Evolutionary conservation across 2,113 vertebrate species (phyloP), one percentile per base, ranked within the genome.

Genomic region (Taurulus bubalis): DNA sequence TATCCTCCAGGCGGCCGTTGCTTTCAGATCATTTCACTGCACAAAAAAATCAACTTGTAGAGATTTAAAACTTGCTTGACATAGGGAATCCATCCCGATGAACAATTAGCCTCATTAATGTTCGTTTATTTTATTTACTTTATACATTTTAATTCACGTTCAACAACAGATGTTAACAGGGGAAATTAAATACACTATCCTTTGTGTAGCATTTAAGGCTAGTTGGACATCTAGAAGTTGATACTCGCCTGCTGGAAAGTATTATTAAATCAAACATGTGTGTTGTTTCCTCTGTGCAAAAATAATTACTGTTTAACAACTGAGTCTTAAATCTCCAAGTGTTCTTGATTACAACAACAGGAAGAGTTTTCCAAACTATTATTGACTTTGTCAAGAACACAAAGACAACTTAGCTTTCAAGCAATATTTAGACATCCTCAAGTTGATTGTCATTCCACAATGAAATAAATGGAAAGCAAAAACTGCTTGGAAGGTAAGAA

Each of bases 11-110:
- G 49, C 40, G 8, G 69, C 28, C 38, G 22, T 40, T 49, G 28
- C 36, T 70, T 53, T 71, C 79, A 82, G 11, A 38, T 79, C 51
- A 79, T 73, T 71, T 82, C 71, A 79, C 71, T 32, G 47, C 87
- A 82, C 40, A 58, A 62, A 73, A 32, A 38, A 76, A 76, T 83
- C 26, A 62, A 79, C 28, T 26, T 75, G 14, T 47, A 47, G 62
- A 67, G 22, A 79, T 69, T 51, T 59, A 9, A 76, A 74, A 77
- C 45, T 51, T 47, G 67, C 38, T 49, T 79, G 24, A 74, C 75
- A 76, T n/a, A 14, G 26, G 11, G 24, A 83, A 82, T 82, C 58
- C 47, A 68, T 56, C n/a, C 58, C 11, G 28, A 16, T 63, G 12
- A 75, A 47, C n/a, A 75, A 55, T 77, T 63, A 38, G 4, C 1